Conservation (phyloP, 2,113 vertebrate species). For the Scatophagus argus region DNA sequence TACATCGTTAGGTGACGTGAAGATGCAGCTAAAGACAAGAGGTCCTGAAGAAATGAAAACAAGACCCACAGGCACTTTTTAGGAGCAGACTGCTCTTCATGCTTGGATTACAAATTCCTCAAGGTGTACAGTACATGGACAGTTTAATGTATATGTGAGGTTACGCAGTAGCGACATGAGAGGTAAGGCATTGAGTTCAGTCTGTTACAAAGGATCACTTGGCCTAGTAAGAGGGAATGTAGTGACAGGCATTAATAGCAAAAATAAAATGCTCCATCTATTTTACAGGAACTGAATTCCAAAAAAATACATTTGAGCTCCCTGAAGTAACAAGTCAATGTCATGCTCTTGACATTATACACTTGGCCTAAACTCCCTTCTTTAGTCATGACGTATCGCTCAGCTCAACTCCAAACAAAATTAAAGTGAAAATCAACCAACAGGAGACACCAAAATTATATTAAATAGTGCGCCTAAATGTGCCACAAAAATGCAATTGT, state of each 20-base stretch:
- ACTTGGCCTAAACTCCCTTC: slow-evolving; percentile 11
- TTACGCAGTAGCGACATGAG: slow-evolving; percentile 33
- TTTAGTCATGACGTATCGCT: neutral
- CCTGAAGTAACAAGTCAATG: slow-evolving; percentile 27
- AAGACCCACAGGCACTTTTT: slow-evolving; percentile 77
- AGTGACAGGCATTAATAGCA: slow-evolving; percentile 22
- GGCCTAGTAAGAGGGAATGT: slow-evolving; percentile 20
- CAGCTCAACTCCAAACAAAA: neutral
- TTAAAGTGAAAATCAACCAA: slow-evolving; percentile 8
- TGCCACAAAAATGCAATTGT: neutral
- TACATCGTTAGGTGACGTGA: slow-evolving; percentile 60
- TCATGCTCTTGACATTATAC: slow-evolving; percentile 2
- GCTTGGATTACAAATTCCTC: slow-evolving; percentile 39
- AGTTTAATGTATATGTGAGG: slow-evolving; percentile 12
- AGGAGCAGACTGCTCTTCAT: slow-evolving; percentile 56
- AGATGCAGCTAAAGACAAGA: slow-evolving; percentile 38
- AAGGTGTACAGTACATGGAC: slow-evolving; percentile 59
- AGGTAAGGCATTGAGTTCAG: slow-evolving; percentile 73
- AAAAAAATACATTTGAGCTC: slow-evolving; percentile 26
- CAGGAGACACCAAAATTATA: neutral
- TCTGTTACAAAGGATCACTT: slow-evolving; percentile 42
- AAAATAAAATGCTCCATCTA: slow-evolving; percentile 9
- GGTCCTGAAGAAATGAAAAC: slow-evolving; percentile 56
- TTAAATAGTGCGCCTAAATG: neutral
- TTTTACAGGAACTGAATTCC: slow-evolving; percentile 11